Evolutionary conservation across 2,113 vertebrate species (phyloP), one percentile per base, ranked within the genome.

Genomic region (Todiramphus chloris): DNA sequence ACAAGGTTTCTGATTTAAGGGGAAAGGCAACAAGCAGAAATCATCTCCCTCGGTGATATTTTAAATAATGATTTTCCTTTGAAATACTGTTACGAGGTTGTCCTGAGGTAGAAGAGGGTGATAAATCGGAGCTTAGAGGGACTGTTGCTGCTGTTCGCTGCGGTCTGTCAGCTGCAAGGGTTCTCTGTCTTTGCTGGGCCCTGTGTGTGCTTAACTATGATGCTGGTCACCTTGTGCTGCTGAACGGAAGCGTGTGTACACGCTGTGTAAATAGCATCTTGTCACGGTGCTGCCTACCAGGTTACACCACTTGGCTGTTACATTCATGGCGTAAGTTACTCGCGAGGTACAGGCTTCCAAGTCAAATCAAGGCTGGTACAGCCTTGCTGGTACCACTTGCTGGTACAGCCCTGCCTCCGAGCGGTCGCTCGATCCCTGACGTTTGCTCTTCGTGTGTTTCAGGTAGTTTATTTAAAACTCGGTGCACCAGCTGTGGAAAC

Each of bases 381-480:
- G n/a, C n/a, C n/a, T n/a, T n/a, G n/a, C n/a, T n/a, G n/a, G n/a
- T n/a, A n/a, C 31, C 55, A 11, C 28, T 48, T 75, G 39, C 21
- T 44, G 33, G 11, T 56, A 24, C 31, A 73, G 72, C 46, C 12
- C 0, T 28, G 6, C 23, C 51, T 14, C 23, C 21, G 82, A 59
- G 44, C 24, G 6, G 2, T 77, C 4, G 0, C 79, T 66, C 44
- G 7, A 83, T 66, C 30, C 39, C 69, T 80, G 25, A 67, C 20
- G 21, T 89, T 87, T 69, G 46, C 64, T 83, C 23, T 60, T 94
- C 53, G 3, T 95, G 86, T 37, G 8, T 96, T 98, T 81, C 97
- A 99, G 99, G 99, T 75, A 99, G 98, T 90, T 98, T 99, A 90
- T 98, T 99, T 98, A 99, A 99, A 98, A 99, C 99, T 6, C 98